Percentiles rank a stretch among this genome's conserved stretches.
Conservation (phyloP, 2,888 invertebrate genomes). For the Osedax fenrisi region DNA sequence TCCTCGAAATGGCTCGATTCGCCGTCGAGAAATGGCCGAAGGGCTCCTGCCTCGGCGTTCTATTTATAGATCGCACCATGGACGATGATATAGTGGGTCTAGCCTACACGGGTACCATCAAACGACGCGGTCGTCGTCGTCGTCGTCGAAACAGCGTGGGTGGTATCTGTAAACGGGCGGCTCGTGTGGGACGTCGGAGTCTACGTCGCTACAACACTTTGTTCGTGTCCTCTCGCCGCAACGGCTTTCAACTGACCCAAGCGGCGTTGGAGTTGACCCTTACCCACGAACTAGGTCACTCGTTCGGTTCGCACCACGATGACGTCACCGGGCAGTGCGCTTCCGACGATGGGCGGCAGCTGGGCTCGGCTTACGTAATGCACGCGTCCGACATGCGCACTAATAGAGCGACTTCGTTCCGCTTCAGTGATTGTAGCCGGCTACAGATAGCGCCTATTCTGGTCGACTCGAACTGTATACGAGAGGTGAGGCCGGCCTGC, state of each 20-base stretch:
- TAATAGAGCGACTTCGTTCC: background rate
- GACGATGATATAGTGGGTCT: background rate
- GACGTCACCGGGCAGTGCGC: background rate
- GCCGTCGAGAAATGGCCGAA: background rate
- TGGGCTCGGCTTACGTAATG: constrained; percentile 15
- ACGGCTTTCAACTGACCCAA: background rate
- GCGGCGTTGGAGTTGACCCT: background rate
- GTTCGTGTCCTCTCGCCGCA: background rate
- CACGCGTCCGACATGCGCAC: background rate
- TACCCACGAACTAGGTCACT: constrained; percentile 9
- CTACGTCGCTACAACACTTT: background rate
- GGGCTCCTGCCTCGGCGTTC: background rate
- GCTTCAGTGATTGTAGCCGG: background rate
- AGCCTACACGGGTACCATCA: background rate
- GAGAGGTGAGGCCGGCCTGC: background rate
- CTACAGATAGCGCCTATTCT: constrained; percentile 2
- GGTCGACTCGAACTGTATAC: background rate
- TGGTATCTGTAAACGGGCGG: background rate
- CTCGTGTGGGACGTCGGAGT: background rate
- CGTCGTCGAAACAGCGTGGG: background rate
- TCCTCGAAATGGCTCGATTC: background rate
- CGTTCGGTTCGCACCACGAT: constrained; percentile 3
- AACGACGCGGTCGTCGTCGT: background rate
- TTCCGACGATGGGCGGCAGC: background rate
- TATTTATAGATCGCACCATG: background rate